Evolutionary conservation across 1,140 invertebrate species (phyloP).

Genomic region (Dufourea novaeangliae): DNA sequence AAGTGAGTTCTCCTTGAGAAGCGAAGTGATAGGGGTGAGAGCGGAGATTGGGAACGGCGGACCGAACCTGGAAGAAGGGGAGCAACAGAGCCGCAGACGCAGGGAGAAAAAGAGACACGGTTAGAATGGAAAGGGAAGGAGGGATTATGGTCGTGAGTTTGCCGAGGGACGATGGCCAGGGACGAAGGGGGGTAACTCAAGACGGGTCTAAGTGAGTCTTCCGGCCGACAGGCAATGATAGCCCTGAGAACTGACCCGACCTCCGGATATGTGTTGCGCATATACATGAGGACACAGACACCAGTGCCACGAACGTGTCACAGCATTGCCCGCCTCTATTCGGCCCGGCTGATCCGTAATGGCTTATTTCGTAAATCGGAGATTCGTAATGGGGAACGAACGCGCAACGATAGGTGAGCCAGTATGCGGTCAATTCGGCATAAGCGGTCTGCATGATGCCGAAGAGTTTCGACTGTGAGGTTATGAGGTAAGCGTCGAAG

Average conservation of each 20-base stretch:
- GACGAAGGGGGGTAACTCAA: conserved; percentile 80
- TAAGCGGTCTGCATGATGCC: conserved; percentile 46
- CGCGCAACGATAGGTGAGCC: conserved; percentile 41
- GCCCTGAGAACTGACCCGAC: conserved; percentile 81
- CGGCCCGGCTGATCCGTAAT: conserved; percentile 46
- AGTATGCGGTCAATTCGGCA: conserved; percentile 41
- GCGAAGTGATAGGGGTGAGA: conserved; percentile 50
- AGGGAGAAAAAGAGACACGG: conserved; percentile 43
- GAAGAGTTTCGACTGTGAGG: conserved; percentile 52
- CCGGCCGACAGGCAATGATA: conserved; percentile 81
- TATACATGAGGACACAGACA: conserved; percentile 71
- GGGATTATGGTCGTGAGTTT: conserved; percentile 65
- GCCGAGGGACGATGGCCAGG: conserved; percentile 62
- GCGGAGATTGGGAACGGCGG: conserved; percentile 28
- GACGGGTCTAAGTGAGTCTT: conserved; percentile 82
- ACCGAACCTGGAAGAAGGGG: neutral
- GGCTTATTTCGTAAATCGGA: conserved; percentile 67
- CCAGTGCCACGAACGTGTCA: conserved; percentile 61
- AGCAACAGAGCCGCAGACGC: conserved; percentile 20
- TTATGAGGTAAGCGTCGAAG: conserved; percentile 34
- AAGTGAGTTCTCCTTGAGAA: conserved; percentile 49
- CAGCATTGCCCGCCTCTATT: conserved; percentile 55
- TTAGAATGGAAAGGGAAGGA: conserved; percentile 49
- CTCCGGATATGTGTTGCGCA: conserved; percentile 79
- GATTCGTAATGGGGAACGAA: conserved; percentile 52